Base-by-base conservation (phyloP, 2,888 invertebrate species). In the Formica aserva region DNA sequence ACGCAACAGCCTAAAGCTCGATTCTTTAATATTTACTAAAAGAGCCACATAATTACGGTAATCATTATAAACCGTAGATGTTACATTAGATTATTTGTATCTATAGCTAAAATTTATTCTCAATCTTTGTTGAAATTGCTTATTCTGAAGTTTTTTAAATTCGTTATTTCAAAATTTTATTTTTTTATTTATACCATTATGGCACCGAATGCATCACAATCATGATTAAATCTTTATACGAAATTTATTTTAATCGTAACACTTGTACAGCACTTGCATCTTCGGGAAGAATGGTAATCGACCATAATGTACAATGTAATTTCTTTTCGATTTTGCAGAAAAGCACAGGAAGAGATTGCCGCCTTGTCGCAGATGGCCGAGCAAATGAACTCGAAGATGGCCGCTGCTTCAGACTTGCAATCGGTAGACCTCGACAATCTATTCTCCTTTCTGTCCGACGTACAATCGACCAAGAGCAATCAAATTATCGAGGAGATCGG, bases 361-460 rank as follows among this genome's bases (percentile, higher is more conserved):
- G 97, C 96, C 0, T 94, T 97, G n/a, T 96, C 97, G 1, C 96
- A 97, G 91, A 97, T 97, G 96, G 97, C 97, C 0, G 97, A 97
- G 92, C 97, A 97, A 91, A 95, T 97, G 67, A 97, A 97, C 92
- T 96, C 96, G 0, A 96, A 96, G 86, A 95, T 97, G 90, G 95
- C 95, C 3, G 95, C 95, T 3, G 94, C 94, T 74, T 86, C 95
- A 85, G 93, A 95, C 91, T 87, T 97, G 11, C 98, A 98, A 92
- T 97, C 97, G 0, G 97, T 98, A 0, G 98, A 98, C 94, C 95
- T 98, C 91, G 98, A 98, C 95, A 98, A 98, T 94, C 95, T 98
- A 91, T 98, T 98, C 95, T 98, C 98, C 83, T 98, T 98, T 95
- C 95, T 98, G 32, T 98, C 98, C 0, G 98, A 98, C 91, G 97